Conservation (phyloP, 2,113 vertebrate genomes). For the Rhinolophus sinicus region DNA sequence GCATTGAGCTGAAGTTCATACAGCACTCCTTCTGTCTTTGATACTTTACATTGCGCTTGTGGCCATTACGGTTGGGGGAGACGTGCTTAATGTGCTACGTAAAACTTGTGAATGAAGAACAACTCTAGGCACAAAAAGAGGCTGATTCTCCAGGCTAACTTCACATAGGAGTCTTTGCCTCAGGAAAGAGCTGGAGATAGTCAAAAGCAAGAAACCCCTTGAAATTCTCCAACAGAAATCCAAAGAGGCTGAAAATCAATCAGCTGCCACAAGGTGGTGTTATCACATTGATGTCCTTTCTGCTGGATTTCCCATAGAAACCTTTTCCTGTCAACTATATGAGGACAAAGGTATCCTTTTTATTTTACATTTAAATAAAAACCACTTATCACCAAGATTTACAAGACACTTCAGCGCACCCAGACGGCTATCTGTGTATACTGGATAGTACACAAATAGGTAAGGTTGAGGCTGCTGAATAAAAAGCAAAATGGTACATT, state of each 20-base stretch:
- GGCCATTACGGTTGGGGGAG: not conserved
- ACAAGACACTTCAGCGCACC: not conserved
- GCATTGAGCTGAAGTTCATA: not conserved
- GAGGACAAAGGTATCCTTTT: conserved; percentile 75
- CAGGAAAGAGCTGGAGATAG: not conserved
- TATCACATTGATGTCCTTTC: conserved; percentile 59
- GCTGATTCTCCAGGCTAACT: not conserved
- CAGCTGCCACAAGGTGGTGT: conserved; percentile 75
- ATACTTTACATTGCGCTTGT: not conserved
- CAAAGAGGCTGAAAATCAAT: conserved; percentile 43
- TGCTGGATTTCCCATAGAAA: not conserved
- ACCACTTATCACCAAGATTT: conserved; percentile 58
- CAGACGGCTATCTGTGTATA: not conserved
- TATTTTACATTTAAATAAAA: conserved; percentile 78
- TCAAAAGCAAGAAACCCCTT: not conserved
- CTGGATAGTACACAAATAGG: not conserved
- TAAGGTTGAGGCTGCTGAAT: not conserved
- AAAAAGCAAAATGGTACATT: not conserved
- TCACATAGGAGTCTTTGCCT: not conserved
- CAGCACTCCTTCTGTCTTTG: not conserved
- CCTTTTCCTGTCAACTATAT: conserved; percentile 38
- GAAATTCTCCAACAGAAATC: not conserved
- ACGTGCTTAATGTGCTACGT: not conserved
- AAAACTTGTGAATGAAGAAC: not conserved
- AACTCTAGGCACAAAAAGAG: not conserved